Percentiles rank a stretch among this genome's conserved stretches.
phyloP scores from a whole-genome alignment of 1,140 invertebrate species.

The Whitmania pigra region DNA sequence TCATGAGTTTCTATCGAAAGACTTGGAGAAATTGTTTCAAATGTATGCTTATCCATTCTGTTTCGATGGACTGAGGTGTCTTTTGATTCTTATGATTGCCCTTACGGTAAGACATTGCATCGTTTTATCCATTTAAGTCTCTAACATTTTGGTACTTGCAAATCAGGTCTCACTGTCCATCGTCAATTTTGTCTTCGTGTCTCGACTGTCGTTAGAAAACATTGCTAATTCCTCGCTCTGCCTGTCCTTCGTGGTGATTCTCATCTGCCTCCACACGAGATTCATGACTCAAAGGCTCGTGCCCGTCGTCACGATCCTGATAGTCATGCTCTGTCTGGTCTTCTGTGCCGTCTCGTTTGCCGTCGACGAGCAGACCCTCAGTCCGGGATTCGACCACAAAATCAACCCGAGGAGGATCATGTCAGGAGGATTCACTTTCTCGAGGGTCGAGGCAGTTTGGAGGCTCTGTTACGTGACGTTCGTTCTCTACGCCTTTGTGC shows the following conservation, averaged over 20 bases:
- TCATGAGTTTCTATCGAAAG: slow-evolving; percentile 6
- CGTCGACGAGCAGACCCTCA: not conserved
- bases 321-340: slow-evolving; percentile 16
- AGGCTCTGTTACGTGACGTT: slow-evolving; percentile 15
- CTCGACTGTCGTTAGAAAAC: slow-evolving; percentile 12
- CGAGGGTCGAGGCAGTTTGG: slow-evolving; percentile 14
- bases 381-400: not conserved
- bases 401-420: not conserved
- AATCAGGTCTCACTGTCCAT: slow-evolving; percentile 8
- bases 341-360: slow-evolving; percentile 15
- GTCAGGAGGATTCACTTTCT: not conserved
- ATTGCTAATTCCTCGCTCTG: slow-evolving; percentile 10
- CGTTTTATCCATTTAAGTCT: not conserved
- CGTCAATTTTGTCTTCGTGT: slow-evolving; percentile 13
- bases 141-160: not conserved
- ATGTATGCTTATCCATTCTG: slow-evolving; percentile 4
- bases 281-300: slow-evolving; percentile 7
- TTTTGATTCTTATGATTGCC: slow-evolving; percentile 17
- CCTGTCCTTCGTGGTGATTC: slow-evolving; percentile 14
- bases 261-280: slow-evolving; percentile 9
- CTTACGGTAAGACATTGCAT: not conserved
- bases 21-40: slow-evolving; percentile 2
- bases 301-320: not conserved
- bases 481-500: slow-evolving; percentile 11
- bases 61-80: not conserved